Evolutionary conservation across 2,113 vertebrate species (phyloP).

Genomic region (Xenopus borealis): DNA sequence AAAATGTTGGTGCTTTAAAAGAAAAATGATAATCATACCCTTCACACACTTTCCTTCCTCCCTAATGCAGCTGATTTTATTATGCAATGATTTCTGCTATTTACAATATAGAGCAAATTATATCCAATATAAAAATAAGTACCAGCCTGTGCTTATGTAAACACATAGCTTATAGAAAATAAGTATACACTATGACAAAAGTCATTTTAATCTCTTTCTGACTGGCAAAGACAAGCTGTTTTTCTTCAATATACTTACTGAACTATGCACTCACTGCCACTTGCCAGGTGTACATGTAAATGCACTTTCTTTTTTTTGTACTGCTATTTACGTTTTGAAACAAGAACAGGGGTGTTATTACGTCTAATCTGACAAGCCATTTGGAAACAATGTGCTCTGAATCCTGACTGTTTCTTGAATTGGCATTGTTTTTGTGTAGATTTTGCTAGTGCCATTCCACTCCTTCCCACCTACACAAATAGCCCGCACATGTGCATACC

Average conservation of each 20-base stretch:
- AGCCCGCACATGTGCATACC: too few relatives aligned
- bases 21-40: background rate
- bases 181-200: background rate
- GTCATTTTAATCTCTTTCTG: constrained; percentile 30
- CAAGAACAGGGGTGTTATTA: constrained; percentile 43
- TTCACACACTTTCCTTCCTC: constrained; percentile 4
- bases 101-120: constrained; percentile 18
- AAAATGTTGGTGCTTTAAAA: background rate
- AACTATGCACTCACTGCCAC: constrained; percentile 26
- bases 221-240: background rate
- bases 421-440: constrained; percentile 21
- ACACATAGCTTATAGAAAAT: constrained; percentile 16
- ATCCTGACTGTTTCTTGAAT: constrained; percentile 17
- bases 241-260: constrained; percentile 33
- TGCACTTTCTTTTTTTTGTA: constrained; percentile 42
- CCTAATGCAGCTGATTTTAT: background rate
- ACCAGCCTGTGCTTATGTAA: constrained; percentile 39
- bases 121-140: constrained; percentile 22
- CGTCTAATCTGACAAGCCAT: constrained; percentile 34
- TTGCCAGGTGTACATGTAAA: constrained; percentile 30
- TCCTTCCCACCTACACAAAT: constrained; percentile 16
- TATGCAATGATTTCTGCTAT: constrained; percentile 25
- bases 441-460: constrained; percentile 18
- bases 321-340: constrained; percentile 42
- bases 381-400: constrained; percentile 20